Evolutionary conservation across 1,140 invertebrate species (phyloP), one percentile per base, ranked within the genome.

Genomic region (Ceratoteleas bidentatus): DNA sequence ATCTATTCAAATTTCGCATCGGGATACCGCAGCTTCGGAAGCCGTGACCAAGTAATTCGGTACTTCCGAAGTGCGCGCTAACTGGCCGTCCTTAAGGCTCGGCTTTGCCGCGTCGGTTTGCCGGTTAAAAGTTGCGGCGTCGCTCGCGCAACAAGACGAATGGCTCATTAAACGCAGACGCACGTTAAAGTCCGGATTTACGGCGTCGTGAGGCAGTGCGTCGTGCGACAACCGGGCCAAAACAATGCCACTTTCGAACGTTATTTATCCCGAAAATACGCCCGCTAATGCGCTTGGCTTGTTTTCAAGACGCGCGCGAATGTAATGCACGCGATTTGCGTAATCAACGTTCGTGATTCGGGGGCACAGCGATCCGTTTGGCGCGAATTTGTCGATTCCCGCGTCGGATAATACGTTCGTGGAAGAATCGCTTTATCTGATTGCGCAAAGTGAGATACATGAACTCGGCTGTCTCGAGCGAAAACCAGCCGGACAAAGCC

Each of bases 31-130:
- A 64, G 54, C 53, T 66, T 62, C 56, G 61, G 58, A 56, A 68
- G 38, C 69, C 57, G 50, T 77, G 69, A 78, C 69, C 74, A 64
- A 76, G 64, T 78, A 83, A 83, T 83, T 77, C 80, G 64, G 68
- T 69, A 82, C 62, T 77, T 73, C 61, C 68, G 57, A 82, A 82
- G 66, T 73, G 36, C 38, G 61, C 68, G 40, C 54, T 74, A 83
- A 83, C 74, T 70, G 64, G 80, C 50, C 69, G 47, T 70, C 80
- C 77, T 64, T 69, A 57, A 56, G 64, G 53, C 57, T 74, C 58
- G 64, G 62, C 78, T 78, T 78, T 65, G 56, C 38, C 53, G 53
- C 61, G 80, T 75, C 54, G 49, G 56, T 61, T 76, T 82, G 66
- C 76, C 40, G 60, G 60, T 76, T 65, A 62, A 62, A 82, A 81